Percentiles rank a stretch among this genome's conserved stretches.
phyloP scores from a whole-genome alignment of 2,113 vertebrate genomes.

The Dasypus novemcinctus region DNA sequence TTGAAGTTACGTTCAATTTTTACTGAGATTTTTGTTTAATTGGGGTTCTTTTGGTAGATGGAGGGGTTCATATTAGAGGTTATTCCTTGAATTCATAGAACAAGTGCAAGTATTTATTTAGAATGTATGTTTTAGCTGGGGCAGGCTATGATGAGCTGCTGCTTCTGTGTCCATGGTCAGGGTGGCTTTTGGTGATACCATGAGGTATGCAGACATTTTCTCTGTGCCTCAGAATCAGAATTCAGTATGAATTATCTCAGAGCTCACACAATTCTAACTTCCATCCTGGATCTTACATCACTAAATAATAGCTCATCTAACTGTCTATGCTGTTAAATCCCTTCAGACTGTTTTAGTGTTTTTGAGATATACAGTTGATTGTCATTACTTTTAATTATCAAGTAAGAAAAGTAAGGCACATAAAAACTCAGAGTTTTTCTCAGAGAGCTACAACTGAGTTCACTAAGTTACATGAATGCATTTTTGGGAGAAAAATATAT shows the following conservation, averaged over 20 bases:
- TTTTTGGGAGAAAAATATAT: background rate
- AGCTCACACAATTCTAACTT: background rate
- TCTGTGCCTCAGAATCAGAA: background rate
- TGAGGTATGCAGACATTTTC: background rate
- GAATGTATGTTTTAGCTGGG: background rate
- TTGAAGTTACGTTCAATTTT: background rate
- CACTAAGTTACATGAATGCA: background rate
- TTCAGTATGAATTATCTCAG: background rate
- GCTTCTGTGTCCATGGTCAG: background rate
- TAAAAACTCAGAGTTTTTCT: background rate
- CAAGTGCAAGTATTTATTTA: background rate
- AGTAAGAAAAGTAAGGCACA: background rate
- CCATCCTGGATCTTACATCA: background rate
- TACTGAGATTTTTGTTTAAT: background rate
- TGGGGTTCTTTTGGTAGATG: background rate
- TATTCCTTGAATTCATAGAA: background rate
- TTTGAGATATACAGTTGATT: background rate
- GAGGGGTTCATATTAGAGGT: background rate
- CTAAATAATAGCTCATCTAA: background rate
- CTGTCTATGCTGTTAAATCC: background rate
- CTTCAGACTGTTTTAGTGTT: background rate
- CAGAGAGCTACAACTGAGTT: background rate
- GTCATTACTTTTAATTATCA: background rate
- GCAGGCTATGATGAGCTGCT: fast-evolving
- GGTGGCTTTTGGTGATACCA: fast-evolving